Evolutionary conservation across 2,888 invertebrate genomes (phyloP), one percentile per base, ranked within the genome.

Genomic region (Ditylenchus weischeri): DNA sequence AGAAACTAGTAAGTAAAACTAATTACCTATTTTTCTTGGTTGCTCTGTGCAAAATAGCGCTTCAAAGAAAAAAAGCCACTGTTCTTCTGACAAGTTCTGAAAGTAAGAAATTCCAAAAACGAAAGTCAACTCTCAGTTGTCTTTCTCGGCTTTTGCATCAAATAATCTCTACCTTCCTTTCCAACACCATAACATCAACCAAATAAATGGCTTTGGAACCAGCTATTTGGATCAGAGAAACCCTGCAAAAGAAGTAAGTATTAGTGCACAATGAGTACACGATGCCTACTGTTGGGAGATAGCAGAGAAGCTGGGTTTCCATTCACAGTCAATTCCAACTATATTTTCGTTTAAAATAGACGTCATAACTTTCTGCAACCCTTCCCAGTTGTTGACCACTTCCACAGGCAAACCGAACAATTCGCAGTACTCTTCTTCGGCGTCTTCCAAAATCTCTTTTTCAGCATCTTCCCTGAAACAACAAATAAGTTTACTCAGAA

Each of bases 31-130:
- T 43, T 64, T 65, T 18, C 21, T 51, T 21, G 48, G 18, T n/a
- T 13, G n/a, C 2, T 58, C 23, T 13, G 66, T 47, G 48, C 68
- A 68, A 23, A 68, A 68, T 19, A 68, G 51, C 5, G 57, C 64
- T 47, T 65, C 57, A 47, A 68, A 68, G 19, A 68, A 68, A n/a
- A 36, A 54, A 8, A 68, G 36, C 68, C 68, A 68, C 23, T 68
- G 64, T 29, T 21, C 23, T 13, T 57, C 43, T 11, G n/a, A 29
- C 43, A 68, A 43, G 5, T 29, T 29, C 29, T 29, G 29, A 29
- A 29, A 29, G 2, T 29, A 29, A 29, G 29, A 29, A 29, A 29
- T 29, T 29, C 5, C 29, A 29, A 29, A 29, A 29, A 5, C 2
- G 29, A 29, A 29, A 29, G 29, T 29, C 29, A 29, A 29, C 29